phyloP scores from a whole-genome alignment of 53 echinoderm and acorn worm species.

The Stichopus horrens region DNA sequence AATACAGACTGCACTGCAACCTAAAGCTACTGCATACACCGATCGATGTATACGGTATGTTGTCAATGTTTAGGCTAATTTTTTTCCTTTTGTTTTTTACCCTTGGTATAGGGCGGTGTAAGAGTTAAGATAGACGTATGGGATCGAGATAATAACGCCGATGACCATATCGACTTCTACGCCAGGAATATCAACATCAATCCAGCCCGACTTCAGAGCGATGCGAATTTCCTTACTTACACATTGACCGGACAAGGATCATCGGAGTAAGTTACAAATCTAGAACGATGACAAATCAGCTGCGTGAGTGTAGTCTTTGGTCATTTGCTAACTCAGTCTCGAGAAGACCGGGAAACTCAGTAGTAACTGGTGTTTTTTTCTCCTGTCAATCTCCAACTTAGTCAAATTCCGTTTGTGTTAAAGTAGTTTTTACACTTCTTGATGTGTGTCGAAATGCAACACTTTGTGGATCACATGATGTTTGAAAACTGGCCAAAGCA shows the following conservation, averaged over 20 bases:
- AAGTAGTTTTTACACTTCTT: too few relatives aligned
- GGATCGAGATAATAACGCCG: conserved; percentile 74
- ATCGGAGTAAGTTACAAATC: conserved; percentile 65
- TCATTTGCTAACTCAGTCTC: too few relatives aligned
- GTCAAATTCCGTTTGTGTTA: too few relatives aligned
- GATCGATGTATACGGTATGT: background rate
- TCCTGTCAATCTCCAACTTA: too few relatives aligned
- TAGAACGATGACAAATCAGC: too few relatives aligned
- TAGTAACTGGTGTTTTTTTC: too few relatives aligned
- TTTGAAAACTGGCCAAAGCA: too few relatives aligned
- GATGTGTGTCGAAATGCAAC: too few relatives aligned
- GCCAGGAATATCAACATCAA: conserved; percentile 59
- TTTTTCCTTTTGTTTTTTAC: background rate
- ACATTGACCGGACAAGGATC: conserved; percentile 62
- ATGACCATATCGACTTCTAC: conserved; percentile 82
- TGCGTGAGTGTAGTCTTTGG: too few relatives aligned
- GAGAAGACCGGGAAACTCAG: too few relatives aligned
- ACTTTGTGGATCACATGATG: too few relatives aligned
- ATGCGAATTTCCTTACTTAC: conserved; percentile 52
- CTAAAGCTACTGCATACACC: too few relatives aligned
- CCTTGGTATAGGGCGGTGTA: conserved; percentile 70
- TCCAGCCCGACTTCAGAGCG: conserved; percentile 52
- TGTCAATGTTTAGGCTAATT: background rate
- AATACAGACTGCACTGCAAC: background rate
- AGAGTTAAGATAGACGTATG: conserved; percentile 87